Evolutionary conservation across 2,113 vertebrate species (phyloP).

Genomic region (Salvelinus fontinalis): DNA sequence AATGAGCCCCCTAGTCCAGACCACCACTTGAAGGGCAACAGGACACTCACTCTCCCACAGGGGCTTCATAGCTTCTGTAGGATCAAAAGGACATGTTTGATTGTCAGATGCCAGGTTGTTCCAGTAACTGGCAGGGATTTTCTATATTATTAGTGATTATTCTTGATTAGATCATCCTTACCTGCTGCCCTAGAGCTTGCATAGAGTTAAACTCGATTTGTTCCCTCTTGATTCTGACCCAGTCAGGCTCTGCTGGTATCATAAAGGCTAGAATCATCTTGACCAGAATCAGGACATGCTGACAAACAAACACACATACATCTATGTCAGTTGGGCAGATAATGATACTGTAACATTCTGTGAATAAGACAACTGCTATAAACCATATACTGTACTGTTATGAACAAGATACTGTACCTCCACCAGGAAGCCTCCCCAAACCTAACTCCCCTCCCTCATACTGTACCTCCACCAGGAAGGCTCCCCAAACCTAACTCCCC

Average conservation of each 20-base stretch:
- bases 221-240: slow-evolving; percentile 71
- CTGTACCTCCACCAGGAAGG: slow-evolving; percentile 73
- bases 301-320: slow-evolving; percentile 32
- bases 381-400: not conserved
- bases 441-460: no score
- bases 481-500: not conserved
- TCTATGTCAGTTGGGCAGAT: not conserved
- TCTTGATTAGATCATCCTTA: slow-evolving; percentile 18
- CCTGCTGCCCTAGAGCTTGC: slow-evolving; percentile 73
- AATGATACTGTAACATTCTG: not conserved
- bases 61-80: not conserved
- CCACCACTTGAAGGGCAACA: not conserved
- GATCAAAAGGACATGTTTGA: not conserved
- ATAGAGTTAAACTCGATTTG: slow-evolving; percentile 74
- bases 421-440: no score
- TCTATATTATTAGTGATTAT: no score
- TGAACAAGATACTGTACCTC: not conserved
- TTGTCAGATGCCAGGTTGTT: no score
- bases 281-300: slow-evolving; percentile 74
- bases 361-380: not conserved
- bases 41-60: not conserved
- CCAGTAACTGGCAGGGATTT: not conserved
- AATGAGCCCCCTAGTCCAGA: not conserved
- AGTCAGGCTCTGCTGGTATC: slow-evolving; percentile 78
- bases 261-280: slow-evolving; percentile 70